Percentiles rank a stretch among this genome's conserved stretches.
Evolutionary conservation across 1,140 invertebrate genomes (phyloP).

Genomic region (Drosophila novamexicana): DNA sequence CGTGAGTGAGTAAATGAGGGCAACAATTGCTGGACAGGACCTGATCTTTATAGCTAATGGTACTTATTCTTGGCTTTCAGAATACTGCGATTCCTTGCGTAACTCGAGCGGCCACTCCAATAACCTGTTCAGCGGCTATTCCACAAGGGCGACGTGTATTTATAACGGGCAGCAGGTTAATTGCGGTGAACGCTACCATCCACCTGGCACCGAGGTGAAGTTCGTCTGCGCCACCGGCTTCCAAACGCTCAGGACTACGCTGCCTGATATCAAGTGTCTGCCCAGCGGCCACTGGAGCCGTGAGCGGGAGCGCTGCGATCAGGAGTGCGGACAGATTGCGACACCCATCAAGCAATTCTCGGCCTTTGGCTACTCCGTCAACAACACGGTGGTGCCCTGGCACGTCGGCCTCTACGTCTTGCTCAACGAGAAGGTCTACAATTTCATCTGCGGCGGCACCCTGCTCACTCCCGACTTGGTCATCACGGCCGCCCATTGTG

Average conservation of each 20-base stretch:
- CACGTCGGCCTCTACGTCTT: constrained; percentile 85
- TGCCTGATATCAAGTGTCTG: constrained; percentile 53
- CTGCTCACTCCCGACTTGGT: constrained; percentile 69
- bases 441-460: constrained; percentile 85
- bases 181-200: constrained; percentile 47
- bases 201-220: constrained; percentile 57
- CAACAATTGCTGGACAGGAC: background rate
- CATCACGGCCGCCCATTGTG: constrained; percentile 70
- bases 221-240: constrained; percentile 67
- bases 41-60: background rate
- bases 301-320: constrained; percentile 47
- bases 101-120: constrained; percentile 19
- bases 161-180: constrained; percentile 42
- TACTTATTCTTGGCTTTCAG: constrained; percentile 4
- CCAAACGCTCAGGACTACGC: constrained; percentile 2
- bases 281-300: constrained; percentile 56
- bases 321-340: constrained; percentile 66
- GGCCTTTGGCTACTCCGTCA: constrained; percentile 45
- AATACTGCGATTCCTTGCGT: constrained; percentile 51
- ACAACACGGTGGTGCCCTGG: constrained; percentile 85
- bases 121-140: constrained; percentile 53
- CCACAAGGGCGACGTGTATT: constrained; percentile 50
- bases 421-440: constrained; percentile 56
- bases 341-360: constrained; percentile 61
- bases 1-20: constrained; percentile 56